phyloP scores from a whole-genome alignment of 2,797 vertebrate genomes.

The Karalla daura region DNA sequence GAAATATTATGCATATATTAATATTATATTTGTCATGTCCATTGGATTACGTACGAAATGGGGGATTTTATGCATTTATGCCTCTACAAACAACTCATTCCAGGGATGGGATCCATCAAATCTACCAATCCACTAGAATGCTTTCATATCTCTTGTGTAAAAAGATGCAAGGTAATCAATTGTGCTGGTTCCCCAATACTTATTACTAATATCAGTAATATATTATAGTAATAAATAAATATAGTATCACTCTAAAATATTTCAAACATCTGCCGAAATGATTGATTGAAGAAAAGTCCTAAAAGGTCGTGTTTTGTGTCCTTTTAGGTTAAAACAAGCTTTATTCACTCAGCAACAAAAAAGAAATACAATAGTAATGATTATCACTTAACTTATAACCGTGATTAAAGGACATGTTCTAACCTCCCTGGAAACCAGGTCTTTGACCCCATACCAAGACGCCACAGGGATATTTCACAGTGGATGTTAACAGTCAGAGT shows the following conservation, averaged over 20 bases:
- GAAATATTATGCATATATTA: no score
- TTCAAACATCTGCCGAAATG: neutral
- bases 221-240: neutral
- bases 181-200: no score
- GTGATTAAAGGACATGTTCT: constrained; percentile 30
- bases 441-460: constrained; percentile 43
- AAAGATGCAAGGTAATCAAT: no score
- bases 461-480: constrained; percentile 28
- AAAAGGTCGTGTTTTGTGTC: neutral
- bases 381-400: constrained; percentile 62
- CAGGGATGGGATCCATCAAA: no score
- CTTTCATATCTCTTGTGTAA: no score
- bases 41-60: no score
- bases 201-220: no score
- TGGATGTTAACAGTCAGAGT: constrained; percentile 64
- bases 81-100: no score
- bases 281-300: neutral
- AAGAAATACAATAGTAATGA: constrained; percentile 43
- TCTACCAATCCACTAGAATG: no score
- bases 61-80: no score
- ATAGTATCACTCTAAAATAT: neutral
- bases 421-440: constrained; percentile 30
- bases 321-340: no score
- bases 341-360: constrained; percentile 58
- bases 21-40: no score